Base-by-base conservation (phyloP, 2,113 vertebrate species). In the Heliornis fulica region DNA sequence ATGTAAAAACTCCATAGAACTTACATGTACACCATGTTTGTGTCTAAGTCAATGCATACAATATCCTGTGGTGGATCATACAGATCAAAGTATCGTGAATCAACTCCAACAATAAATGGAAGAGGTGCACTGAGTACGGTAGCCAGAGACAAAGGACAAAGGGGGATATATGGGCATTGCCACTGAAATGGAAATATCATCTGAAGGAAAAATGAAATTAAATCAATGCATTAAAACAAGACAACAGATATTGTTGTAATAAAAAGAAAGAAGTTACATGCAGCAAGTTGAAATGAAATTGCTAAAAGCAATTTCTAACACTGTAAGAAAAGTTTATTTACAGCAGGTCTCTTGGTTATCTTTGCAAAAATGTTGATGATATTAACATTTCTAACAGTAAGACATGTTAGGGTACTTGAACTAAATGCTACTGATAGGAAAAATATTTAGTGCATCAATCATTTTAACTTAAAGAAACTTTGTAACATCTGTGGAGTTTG, bases 121-220 rank as follows among this genome's bases (percentile, higher is more conserved):
- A 98, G 76, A 15, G 99, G 99, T 45, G 99, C 99, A 70, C 99
- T 99, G 77, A 99, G 99, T 93, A 99, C 99, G 26, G 97, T 98
- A 11, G 99, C 99, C 85, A 99, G 97, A 74, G 99, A 99, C 11
- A 99, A 98, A 50, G 99, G 99, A 91, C 99, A 99, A 45, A 99
- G 98, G 6, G 99, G 99, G 82, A 99, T 99, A 96, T 99, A 99
- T 2, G 99, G 99, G 97, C 99, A 99, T 82, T 99, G 99, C 99
- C 99, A 99, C 96, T 99, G 99, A 98, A 99, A 99, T 60, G 99
- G 99, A 97, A 99, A 99, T 97, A 99, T 99, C 99, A 99, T 99
- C 99, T 99, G 96, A 85, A 97, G 92, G 60, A 95, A 84, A 97
- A 97, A 97, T 79, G 77, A 91, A 96, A 96, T 53, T 3, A 94